Evolutionary conservation across 2,113 vertebrate genomes (phyloP).

Genomic region (Apteryx mantelli): DNA sequence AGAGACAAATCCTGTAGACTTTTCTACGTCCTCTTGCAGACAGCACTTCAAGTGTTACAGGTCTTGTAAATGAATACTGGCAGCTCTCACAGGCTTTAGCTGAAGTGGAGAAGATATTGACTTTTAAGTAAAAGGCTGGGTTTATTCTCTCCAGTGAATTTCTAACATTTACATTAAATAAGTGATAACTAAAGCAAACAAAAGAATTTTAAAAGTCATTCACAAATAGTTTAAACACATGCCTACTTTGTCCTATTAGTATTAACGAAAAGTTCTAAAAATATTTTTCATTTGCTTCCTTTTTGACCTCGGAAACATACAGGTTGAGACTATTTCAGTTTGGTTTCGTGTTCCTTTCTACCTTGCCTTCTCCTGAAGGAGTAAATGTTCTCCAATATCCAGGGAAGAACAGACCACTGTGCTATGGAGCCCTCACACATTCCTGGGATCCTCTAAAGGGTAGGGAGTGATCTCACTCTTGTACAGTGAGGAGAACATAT

Average conservation of each 20-base stretch:
- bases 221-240: background rate
- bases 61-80: background rate
- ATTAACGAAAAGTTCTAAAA: background rate
- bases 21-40: background rate
- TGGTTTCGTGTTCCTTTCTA: background rate
- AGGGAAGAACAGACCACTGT: background rate
- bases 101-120: background rate
- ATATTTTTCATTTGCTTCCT: background rate
- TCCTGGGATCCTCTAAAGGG: background rate
- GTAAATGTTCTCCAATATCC: constrained; percentile 14
- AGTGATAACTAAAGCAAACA: constrained; percentile 33
- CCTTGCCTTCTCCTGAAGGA: constrained; percentile 1
- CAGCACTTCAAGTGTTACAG: background rate
- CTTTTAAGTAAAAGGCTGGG: background rate
- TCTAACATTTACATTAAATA: constrained; percentile 59
- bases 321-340: background rate
- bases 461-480: background rate
- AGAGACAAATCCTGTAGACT: background rate
- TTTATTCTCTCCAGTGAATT: background rate
- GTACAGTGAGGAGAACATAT: background rate
- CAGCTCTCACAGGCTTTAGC: background rate
- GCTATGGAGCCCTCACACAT: background rate
- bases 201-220: background rate
- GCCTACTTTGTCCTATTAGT: background rate
- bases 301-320: background rate